phyloP scores from a whole-genome alignment of 1,140 invertebrate genomes.

The Drosophila sp. region DNA sequence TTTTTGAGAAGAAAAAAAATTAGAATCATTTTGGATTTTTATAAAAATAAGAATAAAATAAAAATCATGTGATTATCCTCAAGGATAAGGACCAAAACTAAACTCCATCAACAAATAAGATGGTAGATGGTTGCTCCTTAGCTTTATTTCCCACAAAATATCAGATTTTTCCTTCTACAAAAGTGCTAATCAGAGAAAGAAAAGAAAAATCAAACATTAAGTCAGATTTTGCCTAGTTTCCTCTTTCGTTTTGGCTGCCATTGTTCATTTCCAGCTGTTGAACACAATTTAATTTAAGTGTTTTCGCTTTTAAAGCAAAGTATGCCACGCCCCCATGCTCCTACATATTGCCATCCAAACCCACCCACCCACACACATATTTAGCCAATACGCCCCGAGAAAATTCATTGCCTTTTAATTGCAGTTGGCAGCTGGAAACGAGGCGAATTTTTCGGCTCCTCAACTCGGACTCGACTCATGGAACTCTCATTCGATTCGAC shows the following conservation, averaged over 20 bases:
- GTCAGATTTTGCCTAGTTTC: neutral
- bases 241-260: slow-evolving; percentile 12
- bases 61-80: no score
- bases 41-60: no score
- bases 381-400: slow-evolving; percentile 14
- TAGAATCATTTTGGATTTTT: no score
- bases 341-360: slow-evolving; percentile 7
- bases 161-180: neutral
- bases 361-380: slow-evolving; percentile 27
- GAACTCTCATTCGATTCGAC: no score
- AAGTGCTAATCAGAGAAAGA: neutral
- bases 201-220: neutral
- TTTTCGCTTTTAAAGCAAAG: slow-evolving; percentile 55
- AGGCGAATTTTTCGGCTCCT: slow-evolving; percentile 53
- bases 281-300: slow-evolving; percentile 72
- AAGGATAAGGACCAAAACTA: no score
- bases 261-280: slow-evolving; percentile 71
- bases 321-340: slow-evolving; percentile 12
- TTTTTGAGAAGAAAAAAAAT: no score
- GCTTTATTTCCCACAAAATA: neutral
- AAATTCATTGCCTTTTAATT: slow-evolving; percentile 80
- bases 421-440: slow-evolving; percentile 70
- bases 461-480: slow-evolving; percentile 32
- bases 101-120: no score
- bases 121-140: neutral